These are phyloP conservation scores for Eupithecia pulchellata DNA, from an alignment of 2,888 invertebrate species.

Conservation along the genomic window DNA sequence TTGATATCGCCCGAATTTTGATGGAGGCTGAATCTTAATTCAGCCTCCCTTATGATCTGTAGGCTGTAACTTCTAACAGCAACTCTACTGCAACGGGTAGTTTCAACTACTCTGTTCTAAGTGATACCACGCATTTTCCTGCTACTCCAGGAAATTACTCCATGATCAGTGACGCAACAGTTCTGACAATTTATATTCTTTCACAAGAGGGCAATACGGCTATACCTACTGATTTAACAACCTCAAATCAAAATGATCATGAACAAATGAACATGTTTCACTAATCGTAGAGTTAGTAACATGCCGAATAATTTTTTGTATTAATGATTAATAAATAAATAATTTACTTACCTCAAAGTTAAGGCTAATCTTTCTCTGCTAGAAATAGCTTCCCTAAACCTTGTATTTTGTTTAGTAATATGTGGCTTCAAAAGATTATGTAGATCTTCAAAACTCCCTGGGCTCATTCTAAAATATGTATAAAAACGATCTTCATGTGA, in stretches of 20 bases:
- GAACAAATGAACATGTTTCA: no score
- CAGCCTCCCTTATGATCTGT: no score
- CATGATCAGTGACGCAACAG: slow-evolving; percentile 37
- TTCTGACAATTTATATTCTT: slow-evolving; percentile 38
- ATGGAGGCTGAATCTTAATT: no score
- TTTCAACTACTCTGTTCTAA: no score
- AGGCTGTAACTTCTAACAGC: no score
- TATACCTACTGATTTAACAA: slow-evolving; percentile 39
- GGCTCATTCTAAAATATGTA: slow-evolving; percentile 33
- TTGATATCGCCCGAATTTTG: no score
- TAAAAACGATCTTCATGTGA: slow-evolving; percentile 12
- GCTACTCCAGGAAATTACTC: slow-evolving; percentile 38
- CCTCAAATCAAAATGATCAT: slow-evolving; percentile 21
- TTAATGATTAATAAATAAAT: slow-evolving; percentile 37
- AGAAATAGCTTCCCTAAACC: slow-evolving; percentile 43
- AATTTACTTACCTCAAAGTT: slow-evolving; percentile 40
- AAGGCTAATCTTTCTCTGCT: slow-evolving; percentile 44
- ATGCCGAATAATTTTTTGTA: slow-evolving; percentile 36
- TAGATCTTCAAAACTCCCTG: slow-evolving; percentile 39
- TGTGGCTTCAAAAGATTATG: slow-evolving; percentile 37
- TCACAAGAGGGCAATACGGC: slow-evolving; percentile 38
- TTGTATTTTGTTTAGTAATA: slow-evolving; percentile 40
- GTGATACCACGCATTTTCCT: slow-evolving; percentile 35
- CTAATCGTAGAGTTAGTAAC: slow-evolving; percentile 30
- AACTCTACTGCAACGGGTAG: no score